Conservation (phyloP, 2,797 vertebrate genomes). For the Nannoperca australis region DNA sequence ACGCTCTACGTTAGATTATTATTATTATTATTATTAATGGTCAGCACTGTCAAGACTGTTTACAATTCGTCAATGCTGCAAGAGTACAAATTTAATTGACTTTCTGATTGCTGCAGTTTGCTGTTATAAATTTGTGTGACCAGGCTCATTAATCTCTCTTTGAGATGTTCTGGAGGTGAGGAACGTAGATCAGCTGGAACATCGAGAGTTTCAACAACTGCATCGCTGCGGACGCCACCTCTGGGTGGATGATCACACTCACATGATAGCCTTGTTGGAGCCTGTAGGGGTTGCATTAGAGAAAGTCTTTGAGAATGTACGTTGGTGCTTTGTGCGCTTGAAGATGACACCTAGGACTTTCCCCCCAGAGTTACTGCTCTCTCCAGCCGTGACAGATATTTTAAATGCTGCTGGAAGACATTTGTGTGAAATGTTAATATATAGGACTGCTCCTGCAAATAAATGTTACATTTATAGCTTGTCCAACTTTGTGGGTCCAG, state of each 20-base stretch:
- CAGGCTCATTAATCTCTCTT: background rate
- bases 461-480: no score
- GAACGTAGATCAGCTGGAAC: background rate
- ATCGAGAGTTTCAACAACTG: background rate
- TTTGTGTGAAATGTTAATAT: no score
- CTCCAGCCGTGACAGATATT: background rate
- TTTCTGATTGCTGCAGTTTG: background rate
- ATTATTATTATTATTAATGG: background rate
- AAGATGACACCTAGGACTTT: no score
- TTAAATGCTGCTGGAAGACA: background rate
- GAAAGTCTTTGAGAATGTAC: no score
- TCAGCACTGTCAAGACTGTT: background rate
- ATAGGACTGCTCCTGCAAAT: background rate
- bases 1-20: background rate
- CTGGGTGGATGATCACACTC: background rate
- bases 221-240: background rate
- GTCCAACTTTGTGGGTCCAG: background rate
- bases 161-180: no score
- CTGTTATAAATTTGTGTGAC: background rate
- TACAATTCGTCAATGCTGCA: no score
- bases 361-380: background rate
- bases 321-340: no score
- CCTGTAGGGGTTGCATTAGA: background rate
- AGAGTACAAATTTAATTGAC: no score
- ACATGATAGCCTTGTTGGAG: background rate